These are phyloP conservation scores for Chrysina gloriosa DNA, from an alignment of 2,888 invertebrate species.

Conservation along the genomic window DNA sequence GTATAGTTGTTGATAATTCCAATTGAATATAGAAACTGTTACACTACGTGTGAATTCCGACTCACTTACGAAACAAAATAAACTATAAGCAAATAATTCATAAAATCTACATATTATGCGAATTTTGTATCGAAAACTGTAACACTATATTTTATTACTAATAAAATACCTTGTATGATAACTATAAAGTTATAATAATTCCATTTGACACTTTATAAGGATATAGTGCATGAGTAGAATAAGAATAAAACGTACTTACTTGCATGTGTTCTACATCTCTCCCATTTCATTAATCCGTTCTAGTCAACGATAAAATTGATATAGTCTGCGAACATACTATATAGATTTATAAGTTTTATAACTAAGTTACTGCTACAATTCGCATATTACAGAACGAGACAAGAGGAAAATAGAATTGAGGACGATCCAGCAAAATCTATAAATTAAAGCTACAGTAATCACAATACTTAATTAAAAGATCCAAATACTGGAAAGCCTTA, in stretches of 20 bases:
- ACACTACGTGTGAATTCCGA: constrained; percentile 24
- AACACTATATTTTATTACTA: constrained; percentile 30
- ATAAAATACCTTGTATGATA: not conserved
- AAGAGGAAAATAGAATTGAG: no score
- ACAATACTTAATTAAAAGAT: no score
- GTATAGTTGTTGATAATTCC: constrained; percentile 45
- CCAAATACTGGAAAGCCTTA: no score
- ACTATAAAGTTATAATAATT: not conserved
- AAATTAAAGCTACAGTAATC: no score
- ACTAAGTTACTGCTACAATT: no score
- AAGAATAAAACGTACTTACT: not conserved
- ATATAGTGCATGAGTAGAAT: not conserved
- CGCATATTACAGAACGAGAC: no score
- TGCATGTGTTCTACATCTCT: no score
- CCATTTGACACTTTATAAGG: not conserved
- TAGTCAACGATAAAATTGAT: no score
- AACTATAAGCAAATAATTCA: constrained; percentile 6
- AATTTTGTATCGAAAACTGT: constrained; percentile 33
- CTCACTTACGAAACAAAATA: not conserved
- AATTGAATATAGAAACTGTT: constrained; percentile 41
- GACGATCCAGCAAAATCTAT: no score
- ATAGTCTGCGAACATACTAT: no score
- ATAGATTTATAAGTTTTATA: no score
- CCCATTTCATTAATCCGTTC: no score
- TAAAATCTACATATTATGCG: constrained; percentile 26